A percentile compares a stretch with the other conserved stretches of the same genome.
These are phyloP conservation scores for Sarcophaga caerulescens DNA, from an alignment of 2,888 invertebrate genomes.

Conservation along the genomic window DNA sequence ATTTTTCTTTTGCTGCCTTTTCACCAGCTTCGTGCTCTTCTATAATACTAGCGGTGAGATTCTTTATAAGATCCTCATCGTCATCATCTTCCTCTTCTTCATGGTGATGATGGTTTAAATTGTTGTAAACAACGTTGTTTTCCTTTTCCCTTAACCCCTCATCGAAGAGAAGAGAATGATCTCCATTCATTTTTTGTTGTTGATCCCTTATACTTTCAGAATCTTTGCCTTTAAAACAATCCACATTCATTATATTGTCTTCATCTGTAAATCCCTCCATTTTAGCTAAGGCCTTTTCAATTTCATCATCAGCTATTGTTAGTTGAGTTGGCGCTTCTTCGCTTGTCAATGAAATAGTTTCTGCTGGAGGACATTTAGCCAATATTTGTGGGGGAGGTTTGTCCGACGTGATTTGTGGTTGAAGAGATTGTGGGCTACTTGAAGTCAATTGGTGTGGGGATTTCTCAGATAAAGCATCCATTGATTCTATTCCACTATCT, in stretches of 20 bases:
- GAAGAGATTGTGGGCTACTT: conserved; percentile 82
- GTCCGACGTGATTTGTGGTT: conserved; percentile 46
- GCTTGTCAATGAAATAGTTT: conserved; percentile 34
- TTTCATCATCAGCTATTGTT: conserved; percentile 78
- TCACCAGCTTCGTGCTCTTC: conserved; percentile 63
- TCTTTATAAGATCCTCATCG: conserved; percentile 77
- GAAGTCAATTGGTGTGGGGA: conserved; percentile 91
- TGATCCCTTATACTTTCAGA: conserved; percentile 12
- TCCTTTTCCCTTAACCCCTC: conserved; percentile 53
- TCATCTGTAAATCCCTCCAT: conserved; percentile 83
- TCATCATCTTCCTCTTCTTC: conserved; percentile 58
- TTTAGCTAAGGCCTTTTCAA: conserved; percentile 87
- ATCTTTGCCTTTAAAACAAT: conserved; percentile 57
- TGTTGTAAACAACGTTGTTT: conserved; percentile 39
- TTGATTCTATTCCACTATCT: conserved; percentile 95
- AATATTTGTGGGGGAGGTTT: conserved; percentile 67
- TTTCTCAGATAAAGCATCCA: conserved; percentile 96
- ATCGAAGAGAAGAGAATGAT: conserved; percentile 76
- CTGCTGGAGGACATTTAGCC: conserved; percentile 70
- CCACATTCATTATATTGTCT: conserved; percentile 79
- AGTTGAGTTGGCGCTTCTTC: conserved; percentile 46
- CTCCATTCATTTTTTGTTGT: conserved; percentile 76
- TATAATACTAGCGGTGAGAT: conserved; percentile 72
- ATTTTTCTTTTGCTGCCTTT: conserved; percentile 62
- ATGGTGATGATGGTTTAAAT: conserved; percentile 33